Base-by-base conservation (phyloP, 2,797 vertebrate species). In the Sebastes nivosus region DNA sequence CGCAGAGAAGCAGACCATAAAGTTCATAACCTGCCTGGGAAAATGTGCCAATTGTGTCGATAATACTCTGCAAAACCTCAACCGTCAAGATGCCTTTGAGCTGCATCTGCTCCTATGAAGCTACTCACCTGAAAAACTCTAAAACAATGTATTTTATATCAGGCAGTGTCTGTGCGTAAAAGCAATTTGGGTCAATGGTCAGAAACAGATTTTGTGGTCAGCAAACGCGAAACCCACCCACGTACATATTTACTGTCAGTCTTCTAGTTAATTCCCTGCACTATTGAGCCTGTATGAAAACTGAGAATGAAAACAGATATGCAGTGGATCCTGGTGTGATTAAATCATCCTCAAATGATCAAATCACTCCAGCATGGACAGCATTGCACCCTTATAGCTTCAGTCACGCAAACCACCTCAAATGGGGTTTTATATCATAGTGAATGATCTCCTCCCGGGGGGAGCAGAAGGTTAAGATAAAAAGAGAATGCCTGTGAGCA, bases 321-420 rank as follows among this genome's bases (percentile, higher is more conserved):
- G 30, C n/a, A 73, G 52, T 34, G 46, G 63, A 78, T 80, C 67
- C 58, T 79, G 52, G 14, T 69, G 65, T 64, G 70, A 87, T 84
- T 2, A 75, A 87, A 75, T 79, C 36, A 67, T 72, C 64, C 67
- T 81, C 66, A 75, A 68, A 78, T 77, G 63, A 82, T 79, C 52
- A 74, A 83, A 67, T 73, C 72, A 27, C 34, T 57, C 42, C 30
- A 74, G 67, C 75, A 34, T 70, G n/a, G n/a, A n/a, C n/a, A n/a
- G n/a, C n/a, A 22, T 76, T 60, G 57, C 25, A 22, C 65, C 54
- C 54, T 76, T 7, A 7, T 2, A 14, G 64, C 55, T 61, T 73
- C 69, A 86, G 64, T 85, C 84, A 84, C 11, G 5, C 65, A 88
- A 89, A 89, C 87, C 90, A 90, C 86, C 80, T 89, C 90, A 91